These are phyloP conservation scores for Mastacembelus armatus DNA, from an alignment of 2,797 vertebrate species.

Conservation along the genomic window DNA sequence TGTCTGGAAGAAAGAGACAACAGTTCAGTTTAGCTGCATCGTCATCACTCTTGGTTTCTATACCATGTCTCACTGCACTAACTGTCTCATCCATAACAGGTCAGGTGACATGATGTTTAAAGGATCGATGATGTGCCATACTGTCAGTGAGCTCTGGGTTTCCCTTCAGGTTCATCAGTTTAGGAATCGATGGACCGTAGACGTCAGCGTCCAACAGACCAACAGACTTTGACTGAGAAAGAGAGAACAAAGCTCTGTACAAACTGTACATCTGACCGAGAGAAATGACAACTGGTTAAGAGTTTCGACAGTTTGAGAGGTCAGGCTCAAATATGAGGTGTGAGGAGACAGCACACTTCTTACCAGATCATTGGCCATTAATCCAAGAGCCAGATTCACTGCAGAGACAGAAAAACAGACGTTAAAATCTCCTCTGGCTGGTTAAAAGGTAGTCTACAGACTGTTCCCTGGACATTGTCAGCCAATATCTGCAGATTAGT, in stretches of 20 bases:
- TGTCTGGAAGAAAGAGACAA: constrained; percentile 83
- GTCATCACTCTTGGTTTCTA: no score
- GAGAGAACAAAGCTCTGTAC: neutral
- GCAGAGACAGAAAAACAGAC: constrained; percentile 47
- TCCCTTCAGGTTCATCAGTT: constrained; percentile 97
- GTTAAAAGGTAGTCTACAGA: neutral
- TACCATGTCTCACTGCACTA: no score
- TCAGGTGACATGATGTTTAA: no score
- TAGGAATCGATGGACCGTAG: constrained; percentile 94
- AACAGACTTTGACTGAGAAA: constrained; percentile 85
- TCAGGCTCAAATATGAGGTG: no score
- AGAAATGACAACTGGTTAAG: no score
- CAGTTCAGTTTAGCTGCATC: neutral
- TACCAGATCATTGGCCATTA: constrained; percentile 91
- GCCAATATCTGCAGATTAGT: no score
- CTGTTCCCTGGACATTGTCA: no score
- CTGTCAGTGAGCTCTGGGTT: constrained; percentile 91
- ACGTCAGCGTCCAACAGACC: constrained; percentile 95
- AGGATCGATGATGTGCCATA: no score
- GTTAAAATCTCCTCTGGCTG: neutral
- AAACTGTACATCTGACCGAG: neutral
- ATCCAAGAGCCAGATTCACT: constrained; percentile 94
- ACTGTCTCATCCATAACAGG: no score
- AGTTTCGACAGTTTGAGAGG: no score
- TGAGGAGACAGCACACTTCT: constrained; percentile 10